phyloP scores from a whole-genome alignment of 1,140 invertebrate species.

The Luehdorfia chinensis region DNA sequence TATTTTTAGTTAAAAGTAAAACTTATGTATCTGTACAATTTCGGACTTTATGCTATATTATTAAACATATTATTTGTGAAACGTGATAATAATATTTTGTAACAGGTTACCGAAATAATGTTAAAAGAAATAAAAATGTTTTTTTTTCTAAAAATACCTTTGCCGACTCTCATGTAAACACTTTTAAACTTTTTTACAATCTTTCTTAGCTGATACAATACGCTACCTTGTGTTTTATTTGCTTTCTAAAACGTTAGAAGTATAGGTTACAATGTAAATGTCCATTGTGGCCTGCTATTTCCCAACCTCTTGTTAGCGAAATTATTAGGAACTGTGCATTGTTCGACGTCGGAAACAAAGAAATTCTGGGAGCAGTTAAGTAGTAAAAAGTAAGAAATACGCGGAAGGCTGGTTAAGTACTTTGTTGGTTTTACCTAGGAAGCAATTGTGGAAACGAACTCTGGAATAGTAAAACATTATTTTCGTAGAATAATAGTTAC shows the following conservation, averaged over 20 bases:
- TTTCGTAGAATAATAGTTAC: not conserved
- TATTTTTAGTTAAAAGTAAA: constrained; percentile 27
- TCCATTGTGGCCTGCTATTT: constrained; percentile 36
- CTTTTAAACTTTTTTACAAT: too few relatives aligned
- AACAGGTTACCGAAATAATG: too few relatives aligned
- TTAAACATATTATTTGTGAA: too few relatives aligned
- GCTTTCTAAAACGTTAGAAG: constrained; percentile 6
- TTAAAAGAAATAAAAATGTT: too few relatives aligned
- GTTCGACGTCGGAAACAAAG: constrained; percentile 55
- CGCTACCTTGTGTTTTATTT: constrained; percentile 13
- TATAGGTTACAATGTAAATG: constrained; percentile 25
- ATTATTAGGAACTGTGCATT: constrained; percentile 61
- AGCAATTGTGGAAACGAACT: constrained; percentile 11
- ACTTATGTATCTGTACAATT: too few relatives aligned
- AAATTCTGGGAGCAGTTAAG: constrained; percentile 34
- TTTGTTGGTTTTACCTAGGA: constrained; percentile 23
- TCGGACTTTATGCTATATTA: too few relatives aligned
- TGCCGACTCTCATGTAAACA: too few relatives aligned
- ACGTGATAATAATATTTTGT: too few relatives aligned
- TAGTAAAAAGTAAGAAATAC: constrained; percentile 50
- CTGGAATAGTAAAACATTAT: not conserved
- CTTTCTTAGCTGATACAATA: too few relatives aligned
- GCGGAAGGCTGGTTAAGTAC: constrained; percentile 33
- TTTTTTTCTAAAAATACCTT: too few relatives aligned
- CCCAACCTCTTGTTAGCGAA: constrained; percentile 41